Base-by-base conservation (phyloP, 2,888 invertebrate genomes). In the Pandemis cinnamomeana region DNA sequence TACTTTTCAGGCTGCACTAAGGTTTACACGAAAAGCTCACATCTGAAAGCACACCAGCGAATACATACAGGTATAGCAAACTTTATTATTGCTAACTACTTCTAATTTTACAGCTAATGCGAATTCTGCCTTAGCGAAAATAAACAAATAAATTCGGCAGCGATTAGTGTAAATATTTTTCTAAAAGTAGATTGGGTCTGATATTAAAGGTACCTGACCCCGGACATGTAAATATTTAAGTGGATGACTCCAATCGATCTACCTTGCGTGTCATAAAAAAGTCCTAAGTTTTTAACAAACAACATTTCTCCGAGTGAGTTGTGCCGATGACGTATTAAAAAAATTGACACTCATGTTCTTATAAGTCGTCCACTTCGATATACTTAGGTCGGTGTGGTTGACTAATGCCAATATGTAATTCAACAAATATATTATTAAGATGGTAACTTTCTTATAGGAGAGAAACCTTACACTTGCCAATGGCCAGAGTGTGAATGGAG, bases 401-500 rank as follows among this genome's bases (percentile, higher is more conserved):
- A 36, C 27, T 36, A 20, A 2, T 36, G 27, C 27, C 27, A 36
- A 36, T 36, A 36, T 36, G 27, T 11, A 11, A 46, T 4, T 46
- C 46, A 46, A 46, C 5, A 46, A 46, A 46, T 46, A 11, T 11
- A 15, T 20, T 55, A 55, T 20, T 8, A 20, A 15, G 7, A 53
- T 3, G 5, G 55, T 20, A 0, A 55, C 20, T 51, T n/a, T 60
- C 48, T 75, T 71, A 55, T 95, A 98, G 99, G 99, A 82, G 99
- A 99, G 92, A 99, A 99, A 93, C 99, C 99, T 79, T 99, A 99
- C 94, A 98, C 98, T 87, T 99, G 99, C 94, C 98, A 98, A 88
- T 99, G 99, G 99, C 98, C 98, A 66, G 99, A 99, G 87, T 99
- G 99, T 94, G 98, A 98, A 88, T 99, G 99, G 99, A 95, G 99